Evolutionary conservation across 2,113 vertebrate species (phyloP).

Genomic region (Neolamprologus tretocephalus): DNA sequence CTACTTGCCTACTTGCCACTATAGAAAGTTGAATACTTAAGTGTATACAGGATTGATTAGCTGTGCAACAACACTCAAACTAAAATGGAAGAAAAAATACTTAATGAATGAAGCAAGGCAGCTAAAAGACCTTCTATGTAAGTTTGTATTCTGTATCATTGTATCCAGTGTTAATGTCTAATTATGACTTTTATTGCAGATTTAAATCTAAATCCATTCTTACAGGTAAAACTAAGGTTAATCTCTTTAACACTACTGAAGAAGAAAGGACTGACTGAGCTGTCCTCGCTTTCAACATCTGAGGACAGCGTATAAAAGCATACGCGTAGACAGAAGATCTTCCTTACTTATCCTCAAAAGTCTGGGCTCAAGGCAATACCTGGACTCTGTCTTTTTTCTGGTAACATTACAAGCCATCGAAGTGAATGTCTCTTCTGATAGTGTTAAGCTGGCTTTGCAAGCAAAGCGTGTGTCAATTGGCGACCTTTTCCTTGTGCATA

Average conservation of each 20-base stretch:
- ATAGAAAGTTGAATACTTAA: background rate
- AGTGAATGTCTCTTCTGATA: background rate
- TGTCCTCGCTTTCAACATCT: background rate
- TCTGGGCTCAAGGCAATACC: background rate
- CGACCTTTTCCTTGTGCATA: constrained; percentile 41
- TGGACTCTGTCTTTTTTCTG: background rate
- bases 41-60: background rate
- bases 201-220: background rate
- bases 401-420: background rate
- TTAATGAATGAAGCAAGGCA: background rate
- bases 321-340: background rate
- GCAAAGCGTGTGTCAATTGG: constrained; percentile 35
- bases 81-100: background rate
- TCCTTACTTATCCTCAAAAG: background rate
- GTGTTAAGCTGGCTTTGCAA: constrained; percentile 32
- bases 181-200: background rate
- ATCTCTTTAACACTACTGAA: background rate
- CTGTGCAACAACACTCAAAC: background rate
- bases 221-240: background rate
- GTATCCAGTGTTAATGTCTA: background rate
- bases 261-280: background rate
- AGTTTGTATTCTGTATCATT: background rate
- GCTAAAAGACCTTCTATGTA: background rate
- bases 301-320: background rate
- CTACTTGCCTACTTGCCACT: background rate